Base-by-base conservation (phyloP, 1,140 invertebrate species). In the Aphelenchoides fujianensis region DNA sequence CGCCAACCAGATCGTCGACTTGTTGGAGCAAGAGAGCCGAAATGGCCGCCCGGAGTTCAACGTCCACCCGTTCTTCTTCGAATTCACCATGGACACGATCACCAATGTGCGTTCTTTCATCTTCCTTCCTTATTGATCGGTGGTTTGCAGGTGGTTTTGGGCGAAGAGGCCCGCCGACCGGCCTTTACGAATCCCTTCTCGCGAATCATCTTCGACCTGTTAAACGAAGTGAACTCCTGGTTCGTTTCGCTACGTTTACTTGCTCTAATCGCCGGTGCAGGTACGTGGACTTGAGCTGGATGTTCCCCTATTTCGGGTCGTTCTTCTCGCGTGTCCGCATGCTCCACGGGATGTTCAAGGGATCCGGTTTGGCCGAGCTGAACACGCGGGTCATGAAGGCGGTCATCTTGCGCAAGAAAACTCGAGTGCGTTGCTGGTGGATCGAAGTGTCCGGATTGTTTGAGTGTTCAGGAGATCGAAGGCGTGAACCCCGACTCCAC, bases 81-180 rank as follows among this genome's bases (percentile, higher is more conserved):
- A 84, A 71, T 68, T 82, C 32, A 68, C 82, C 12, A 74, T 80
- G 62, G 79, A 80, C 54, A 48, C 41, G 41, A 48, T n/a, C n/a
- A n/a, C n/a, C n/a, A n/a, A n/a, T n/a, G n/a, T n/a, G n/a, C n/a
- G n/a, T n/a, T n/a, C n/a, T n/a, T n/a, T n/a, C n/a, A n/a, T n/a
- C n/a, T n/a, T n/a, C n/a, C n/a, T n/a, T n/a, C n/a, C n/a, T n/a
- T n/a, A n/a, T n/a, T n/a, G n/a, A n/a, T 48, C 41, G 12, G 41
- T 48, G 41, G 41, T 48, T n/a, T n/a, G n/a, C n/a, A n/a, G n/a
- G 23, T 48, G 12, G 41, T 48, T 48, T 48, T 48, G 41, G 41
- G 41, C 41, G 23, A 48, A 16, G 12, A 12, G 41, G 41, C 41
- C 23, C 41, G 41, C 23, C 41, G 41, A 48, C 12, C 23, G 23